These are phyloP conservation scores for Adelosebastes latens DNA, from an alignment of 2,797 vertebrate genomes.

Conservation along the genomic window DNA sequence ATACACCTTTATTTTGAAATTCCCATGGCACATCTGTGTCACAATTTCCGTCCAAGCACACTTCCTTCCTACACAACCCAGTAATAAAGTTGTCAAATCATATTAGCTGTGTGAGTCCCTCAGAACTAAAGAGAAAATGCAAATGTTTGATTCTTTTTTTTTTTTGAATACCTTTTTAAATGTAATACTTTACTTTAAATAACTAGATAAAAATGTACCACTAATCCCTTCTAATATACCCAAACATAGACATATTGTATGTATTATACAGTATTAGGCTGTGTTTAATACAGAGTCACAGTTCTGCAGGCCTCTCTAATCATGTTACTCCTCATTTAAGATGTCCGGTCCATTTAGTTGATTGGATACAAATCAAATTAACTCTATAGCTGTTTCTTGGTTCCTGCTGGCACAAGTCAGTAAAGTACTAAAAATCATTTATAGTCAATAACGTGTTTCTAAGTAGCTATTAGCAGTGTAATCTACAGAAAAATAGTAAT, in stretches of 20 bases:
- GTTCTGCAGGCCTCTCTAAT: not conserved
- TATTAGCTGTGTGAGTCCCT: no score
- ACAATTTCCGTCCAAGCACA: no score
- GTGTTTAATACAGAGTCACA: not conserved
- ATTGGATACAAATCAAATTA: constrained; percentile 29
- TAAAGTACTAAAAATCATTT: not conserved
- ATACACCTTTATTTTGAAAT: no score
- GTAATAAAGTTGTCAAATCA: no score
- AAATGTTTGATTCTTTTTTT: no score
- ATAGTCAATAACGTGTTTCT: not conserved
- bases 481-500: not conserved
- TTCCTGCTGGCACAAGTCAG: constrained; percentile 1
- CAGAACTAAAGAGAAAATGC: no score
- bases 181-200: no score
- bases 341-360: constrained; percentile 8
- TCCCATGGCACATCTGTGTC: no score
- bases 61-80: no score
- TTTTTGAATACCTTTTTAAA: no score
- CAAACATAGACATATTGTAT: not conserved
- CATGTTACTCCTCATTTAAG: not conserved
- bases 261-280: not conserved
- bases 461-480: not conserved
- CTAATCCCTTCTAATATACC: no score
- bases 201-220: no score
- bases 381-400: not conserved